Evolutionary conservation across 2,888 invertebrate species (phyloP).

Genomic region (Clistopyga incitator): DNA sequence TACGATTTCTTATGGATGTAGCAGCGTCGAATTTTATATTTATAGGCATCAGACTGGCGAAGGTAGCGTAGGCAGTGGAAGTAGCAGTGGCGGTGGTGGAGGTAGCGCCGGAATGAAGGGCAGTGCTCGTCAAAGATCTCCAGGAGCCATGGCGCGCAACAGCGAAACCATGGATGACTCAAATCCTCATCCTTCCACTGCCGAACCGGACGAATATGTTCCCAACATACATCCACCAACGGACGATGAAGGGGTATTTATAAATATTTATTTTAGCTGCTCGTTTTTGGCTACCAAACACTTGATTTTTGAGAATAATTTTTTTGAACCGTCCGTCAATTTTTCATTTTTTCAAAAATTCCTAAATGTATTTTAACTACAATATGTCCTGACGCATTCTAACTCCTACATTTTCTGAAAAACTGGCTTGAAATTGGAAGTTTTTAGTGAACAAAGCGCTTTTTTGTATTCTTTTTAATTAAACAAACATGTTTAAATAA

Average conservation of each 20-base stretch:
- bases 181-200: conserved; percentile 76
- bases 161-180: conserved; percentile 80
- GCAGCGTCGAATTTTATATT: conserved; percentile 18
- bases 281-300: not conserved
- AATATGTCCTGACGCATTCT: too few relatives aligned
- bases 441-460: too few relatives aligned
- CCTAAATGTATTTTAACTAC: too few relatives aligned
- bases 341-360: too few relatives aligned
- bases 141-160: conserved; percentile 79
- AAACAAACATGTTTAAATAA: not conserved
- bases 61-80: conserved; percentile 81
- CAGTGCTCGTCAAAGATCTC: conserved; percentile 80
- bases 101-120: conserved; percentile 76
- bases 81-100: conserved; percentile 75
- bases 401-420: too few relatives aligned
- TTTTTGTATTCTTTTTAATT: not conserved
- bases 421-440: not conserved
- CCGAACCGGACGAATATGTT: conserved; percentile 80
- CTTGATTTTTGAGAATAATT: not conserved
- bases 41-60: conserved; percentile 78
- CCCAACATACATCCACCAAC: conserved; percentile 80
- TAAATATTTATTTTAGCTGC: not conserved
- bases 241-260: conserved; percentile 80
- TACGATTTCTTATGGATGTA: conserved; percentile 26
- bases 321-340: not conserved